A percentile compares a stretch with the other conserved stretches of the same genome.
Conservation (phyloP, 2,797 vertebrate genomes). For the Malacoctenus gilli region DNA sequence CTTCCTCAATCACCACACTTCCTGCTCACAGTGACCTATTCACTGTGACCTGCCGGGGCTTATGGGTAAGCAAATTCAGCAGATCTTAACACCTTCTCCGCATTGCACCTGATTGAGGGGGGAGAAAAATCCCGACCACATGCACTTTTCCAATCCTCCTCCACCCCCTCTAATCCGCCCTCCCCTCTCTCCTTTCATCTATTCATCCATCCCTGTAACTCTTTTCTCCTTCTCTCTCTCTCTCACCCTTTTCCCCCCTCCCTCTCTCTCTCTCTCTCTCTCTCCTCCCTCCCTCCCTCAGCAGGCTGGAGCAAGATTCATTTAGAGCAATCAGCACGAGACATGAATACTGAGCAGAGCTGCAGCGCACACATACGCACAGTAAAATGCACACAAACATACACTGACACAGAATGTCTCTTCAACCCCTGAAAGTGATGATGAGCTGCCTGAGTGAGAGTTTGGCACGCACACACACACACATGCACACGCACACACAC, state of each 20-base stretch:
- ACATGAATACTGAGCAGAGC: constrained; percentile 76
- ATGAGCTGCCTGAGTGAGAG: constrained; percentile 51
- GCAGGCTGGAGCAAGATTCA: constrained; percentile 69
- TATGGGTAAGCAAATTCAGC: constrained; percentile 81
- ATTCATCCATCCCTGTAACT: constrained; percentile 60
- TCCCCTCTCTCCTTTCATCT: constrained; percentile 67
- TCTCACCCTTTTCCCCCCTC: constrained; percentile 53
- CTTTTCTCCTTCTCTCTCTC: constrained; percentile 22
- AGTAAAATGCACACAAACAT: constrained; percentile 38
- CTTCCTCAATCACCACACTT: constrained; percentile 43
- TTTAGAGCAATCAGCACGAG: constrained; percentile 76
- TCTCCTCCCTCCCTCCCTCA: constrained; percentile 32
- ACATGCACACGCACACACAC: constrained; percentile 2
- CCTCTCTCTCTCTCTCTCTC: constrained; percentile 7
- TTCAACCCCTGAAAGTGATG: constrained; percentile 63
- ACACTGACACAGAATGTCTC: constrained; percentile 54
- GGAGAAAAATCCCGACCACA: constrained; percentile 63
- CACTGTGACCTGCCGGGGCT: constrained; percentile 56
- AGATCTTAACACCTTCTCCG: constrained; percentile 77
- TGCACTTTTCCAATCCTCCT: constrained; percentile 73
- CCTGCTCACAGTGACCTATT: constrained; percentile 68
- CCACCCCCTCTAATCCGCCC: constrained; percentile 68
- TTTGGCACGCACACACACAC: constrained; percentile 4
- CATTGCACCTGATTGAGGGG: constrained; percentile 75
- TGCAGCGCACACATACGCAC: constrained; percentile 38